These are phyloP conservation scores for Euwallacea fornicatus DNA, from an alignment of 1,140 invertebrate species.

Conservation along the genomic window DNA sequence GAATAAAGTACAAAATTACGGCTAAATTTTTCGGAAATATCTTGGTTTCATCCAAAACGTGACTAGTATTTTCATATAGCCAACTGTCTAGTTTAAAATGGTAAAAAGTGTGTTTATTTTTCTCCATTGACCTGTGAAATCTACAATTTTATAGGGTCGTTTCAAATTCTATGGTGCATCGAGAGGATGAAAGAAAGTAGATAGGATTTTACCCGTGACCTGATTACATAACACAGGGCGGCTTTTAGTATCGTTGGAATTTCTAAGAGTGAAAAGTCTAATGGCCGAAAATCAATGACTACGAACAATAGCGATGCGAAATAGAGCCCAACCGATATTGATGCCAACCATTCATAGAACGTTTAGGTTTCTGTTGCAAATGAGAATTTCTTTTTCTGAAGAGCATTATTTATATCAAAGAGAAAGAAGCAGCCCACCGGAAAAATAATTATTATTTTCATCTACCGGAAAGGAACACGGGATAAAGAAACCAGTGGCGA, in stretches of 20 bases:
- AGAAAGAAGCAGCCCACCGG: too few relatives aligned
- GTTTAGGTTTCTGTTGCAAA: too few relatives aligned
- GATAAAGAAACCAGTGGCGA: too few relatives aligned
- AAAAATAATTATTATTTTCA: too few relatives aligned
- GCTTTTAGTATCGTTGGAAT: conserved; percentile 5
- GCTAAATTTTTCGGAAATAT: conserved; percentile 6
- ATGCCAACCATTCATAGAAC: too few relatives aligned
- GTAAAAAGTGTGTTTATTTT: conserved; percentile 1
- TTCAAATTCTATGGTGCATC: conserved; percentile 16
- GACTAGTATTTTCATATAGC: background rate
- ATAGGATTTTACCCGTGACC: conserved; percentile 15
- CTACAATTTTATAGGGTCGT: conserved; percentile 12
- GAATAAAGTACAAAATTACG: background rate
- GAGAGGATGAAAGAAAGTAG: conserved; percentile 14
- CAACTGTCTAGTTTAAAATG: background rate
- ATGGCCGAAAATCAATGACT: background rate
- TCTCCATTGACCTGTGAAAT: conserved; percentile 4
- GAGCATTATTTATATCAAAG: too few relatives aligned
- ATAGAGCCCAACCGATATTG: too few relatives aligned
- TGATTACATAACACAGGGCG: conserved; percentile 11
- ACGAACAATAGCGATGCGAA: too few relatives aligned
- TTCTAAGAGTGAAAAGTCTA: conserved; percentile 3
- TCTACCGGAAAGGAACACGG: too few relatives aligned
- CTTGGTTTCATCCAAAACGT: conserved; percentile 1
- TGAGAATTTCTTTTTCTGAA: too few relatives aligned